These are phyloP conservation scores for Drosophila azteca DNA, from an alignment of 1,140 invertebrate genomes.

Conservation along the genomic window DNA sequence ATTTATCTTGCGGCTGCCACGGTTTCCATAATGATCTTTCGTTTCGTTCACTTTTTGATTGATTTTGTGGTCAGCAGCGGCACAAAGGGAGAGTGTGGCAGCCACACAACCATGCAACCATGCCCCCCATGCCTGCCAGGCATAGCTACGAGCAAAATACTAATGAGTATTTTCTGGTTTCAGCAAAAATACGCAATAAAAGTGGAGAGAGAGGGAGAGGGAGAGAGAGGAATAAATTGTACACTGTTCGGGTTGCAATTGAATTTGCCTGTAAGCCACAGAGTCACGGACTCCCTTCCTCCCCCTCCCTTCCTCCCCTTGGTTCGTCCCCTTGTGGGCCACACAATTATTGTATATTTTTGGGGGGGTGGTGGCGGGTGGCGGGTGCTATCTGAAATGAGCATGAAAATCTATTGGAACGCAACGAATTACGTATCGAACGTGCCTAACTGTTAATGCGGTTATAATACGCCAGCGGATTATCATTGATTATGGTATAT, in stretches of 20 bases:
- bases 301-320: neutral
- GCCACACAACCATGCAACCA: too few species aligned
- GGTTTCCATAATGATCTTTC: slow-evolving; percentile 62
- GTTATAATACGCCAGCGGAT: slow-evolving; percentile 81
- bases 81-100: too few species aligned
- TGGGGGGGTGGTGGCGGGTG: too few species aligned
- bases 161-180: slow-evolving; percentile 62
- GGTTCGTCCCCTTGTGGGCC: neutral
- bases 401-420: slow-evolving; percentile 77
- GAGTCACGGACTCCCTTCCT: too few species aligned
- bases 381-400: slow-evolving; percentile 59
- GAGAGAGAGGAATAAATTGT: slow-evolving; percentile 4
- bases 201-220: neutral
- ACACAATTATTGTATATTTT: slow-evolving; percentile 66
- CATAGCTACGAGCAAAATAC: too few species aligned
- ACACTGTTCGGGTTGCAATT: slow-evolving; percentile 60
- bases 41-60: slow-evolving; percentile 57
- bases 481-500: slow-evolving; percentile 76
- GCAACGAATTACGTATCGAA: slow-evolving; percentile 76
- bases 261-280: slow-evolving; percentile 44
- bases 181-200: neutral
- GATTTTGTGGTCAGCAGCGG: slow-evolving; percentile 63
- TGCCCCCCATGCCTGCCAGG: too few species aligned
- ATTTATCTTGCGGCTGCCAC: slow-evolving; percentile 59
- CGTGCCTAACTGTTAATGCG: slow-evolving; percentile 82